Conservation (phyloP, 2,888 invertebrate species). For the Xylota segnis region DNA sequence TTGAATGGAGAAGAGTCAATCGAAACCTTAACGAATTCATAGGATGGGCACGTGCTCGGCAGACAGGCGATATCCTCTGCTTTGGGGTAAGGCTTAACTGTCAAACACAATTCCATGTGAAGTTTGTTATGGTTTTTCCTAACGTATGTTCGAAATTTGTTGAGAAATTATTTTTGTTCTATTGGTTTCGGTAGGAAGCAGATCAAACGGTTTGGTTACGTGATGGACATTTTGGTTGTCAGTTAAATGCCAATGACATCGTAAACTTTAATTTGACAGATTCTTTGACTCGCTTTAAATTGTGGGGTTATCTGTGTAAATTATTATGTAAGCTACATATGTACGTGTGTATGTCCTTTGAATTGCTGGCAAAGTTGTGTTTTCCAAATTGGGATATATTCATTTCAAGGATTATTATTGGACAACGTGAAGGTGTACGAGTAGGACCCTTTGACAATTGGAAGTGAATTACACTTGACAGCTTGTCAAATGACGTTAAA, state of each 20-base stretch:
- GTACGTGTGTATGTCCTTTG: background rate
- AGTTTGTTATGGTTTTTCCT: conserved; percentile 32
- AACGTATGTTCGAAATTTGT: conserved; percentile 6
- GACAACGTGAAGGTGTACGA: no score
- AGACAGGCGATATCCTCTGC: conserved; percentile 5
- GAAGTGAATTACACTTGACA: no score
- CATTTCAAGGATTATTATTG: no score
- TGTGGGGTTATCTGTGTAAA: background rate
- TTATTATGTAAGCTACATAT: background rate
- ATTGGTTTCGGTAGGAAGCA: conserved; percentile 26
- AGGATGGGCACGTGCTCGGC: conserved; percentile 32
- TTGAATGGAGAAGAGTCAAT: conserved; percentile 50
- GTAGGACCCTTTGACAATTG: no score
- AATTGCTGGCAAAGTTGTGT: no score
- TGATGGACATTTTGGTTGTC: conserved; percentile 20
- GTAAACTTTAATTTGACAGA: conserved; percentile 38
- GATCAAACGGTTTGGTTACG: conserved; percentile 25
- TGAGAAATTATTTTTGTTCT: conserved; percentile 34
- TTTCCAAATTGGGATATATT: no score
- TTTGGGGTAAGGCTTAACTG: conserved; percentile 5
- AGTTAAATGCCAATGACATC: conserved; percentile 29
- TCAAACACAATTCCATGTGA: conserved; percentile 32
- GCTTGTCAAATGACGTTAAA: no score
- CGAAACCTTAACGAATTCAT: conserved; percentile 52
- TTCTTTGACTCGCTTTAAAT: background rate